Base-by-base conservation (phyloP, 2,888 invertebrate genomes). In the Cataglyphis rosenhaueri region DNA sequence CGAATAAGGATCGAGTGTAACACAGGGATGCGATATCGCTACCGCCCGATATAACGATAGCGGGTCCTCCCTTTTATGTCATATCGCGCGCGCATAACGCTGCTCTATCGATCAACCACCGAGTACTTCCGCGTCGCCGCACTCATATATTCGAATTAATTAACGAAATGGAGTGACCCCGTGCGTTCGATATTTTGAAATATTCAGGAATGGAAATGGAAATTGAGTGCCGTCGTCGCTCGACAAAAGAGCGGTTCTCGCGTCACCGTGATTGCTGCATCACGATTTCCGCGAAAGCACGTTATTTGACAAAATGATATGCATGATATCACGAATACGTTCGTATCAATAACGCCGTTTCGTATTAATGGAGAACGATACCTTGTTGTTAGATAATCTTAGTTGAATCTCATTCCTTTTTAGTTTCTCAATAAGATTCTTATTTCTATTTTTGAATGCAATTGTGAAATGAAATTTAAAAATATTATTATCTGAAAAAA, bases 111-210 rank as follows among this genome's bases (percentile, higher is more conserved):
- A 83, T 83, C 81, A 83, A 52, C 57, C 64, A n/a, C 21, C 64
- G 83, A 83, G 73, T 35, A 70, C 32, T 82, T 78, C 61, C 41
- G 61, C 52, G 35, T 44, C 68, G n/a, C 10, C 41, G 64, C 70
- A 41, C 32, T 48, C 68, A 57, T 70, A 71, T 83, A 83, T 83
- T 38, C 57, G 81, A 73, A 84, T 84, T 84, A 84, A 84, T 85
- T 85, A 83, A 79, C 61, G 61, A 71, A 85, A 83, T 84, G 73
- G 84, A 84, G 71, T 71, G 71, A 71, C 52, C 76, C 52, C n/a
- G n/a, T 52, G 65, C 57, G 68, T 48, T 68, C 61, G 66, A 35
- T 81, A 81, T 64, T 70, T 73, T 71, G 81, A 83, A 78, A 85
- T 79, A 83, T 85, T 85, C 79, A 82, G 70, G n/a, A 66, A 35